Evolutionary conservation across 2,113 vertebrate species (phyloP).

Genomic region (Rhabdornis inornatus): DNA sequence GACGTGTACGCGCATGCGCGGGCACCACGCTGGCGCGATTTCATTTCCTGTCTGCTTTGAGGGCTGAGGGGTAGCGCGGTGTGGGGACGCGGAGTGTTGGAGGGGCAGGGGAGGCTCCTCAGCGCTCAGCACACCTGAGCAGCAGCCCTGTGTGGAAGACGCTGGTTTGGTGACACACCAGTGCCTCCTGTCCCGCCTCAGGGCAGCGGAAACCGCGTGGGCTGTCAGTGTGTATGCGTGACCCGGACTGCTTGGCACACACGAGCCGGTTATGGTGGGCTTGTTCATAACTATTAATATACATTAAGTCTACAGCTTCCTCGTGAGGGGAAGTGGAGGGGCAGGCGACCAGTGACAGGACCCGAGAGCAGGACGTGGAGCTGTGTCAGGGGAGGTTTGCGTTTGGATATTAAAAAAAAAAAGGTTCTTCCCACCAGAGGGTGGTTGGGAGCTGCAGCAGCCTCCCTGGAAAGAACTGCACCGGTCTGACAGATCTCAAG

Average conservation of each 20-base stretch:
- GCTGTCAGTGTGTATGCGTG: fast-evolving
- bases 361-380: background rate
- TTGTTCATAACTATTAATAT: too few species aligned
- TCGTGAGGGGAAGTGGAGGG: background rate
- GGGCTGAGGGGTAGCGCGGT: fast-evolving
- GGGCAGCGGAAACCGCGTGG: fast-evolving
- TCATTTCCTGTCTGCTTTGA: fast-evolving
- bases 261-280: fast-evolving
- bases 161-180: fast-evolving
- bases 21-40: fast-evolving
- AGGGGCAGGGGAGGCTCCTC: background rate
- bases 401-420: background rate
- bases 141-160: background rate
- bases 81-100: fast-evolving
- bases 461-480: background rate
- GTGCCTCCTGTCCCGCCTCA: fast-evolving
- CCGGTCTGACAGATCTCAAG: background rate
- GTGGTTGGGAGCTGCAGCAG: too few species aligned
- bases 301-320: background rate
- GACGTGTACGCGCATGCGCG: fast-evolving
- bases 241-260: fast-evolving
- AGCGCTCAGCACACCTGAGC: background rate
- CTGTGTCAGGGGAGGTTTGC: background rate
- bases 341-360: background rate
- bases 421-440: too few species aligned